Evolutionary conservation across 2,888 invertebrate species (phyloP).

Genomic region (Melipona beecheii): DNA sequence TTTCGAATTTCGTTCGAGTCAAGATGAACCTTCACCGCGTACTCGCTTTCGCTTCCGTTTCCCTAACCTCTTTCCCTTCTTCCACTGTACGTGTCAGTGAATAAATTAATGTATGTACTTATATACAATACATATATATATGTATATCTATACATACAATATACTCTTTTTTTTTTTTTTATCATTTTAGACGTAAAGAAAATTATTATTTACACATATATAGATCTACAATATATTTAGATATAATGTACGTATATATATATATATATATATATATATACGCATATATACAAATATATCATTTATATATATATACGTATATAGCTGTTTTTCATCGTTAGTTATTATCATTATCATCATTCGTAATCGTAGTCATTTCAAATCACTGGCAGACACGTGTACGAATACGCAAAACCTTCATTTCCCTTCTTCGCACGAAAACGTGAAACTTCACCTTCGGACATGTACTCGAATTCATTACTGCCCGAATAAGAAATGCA

Average conservation of each 20-base stretch:
- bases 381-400: slow-evolving; percentile 82
- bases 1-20: background rate
- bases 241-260: slow-evolving; percentile 55
- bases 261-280: slow-evolving; percentile 44
- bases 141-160: slow-evolving; percentile 47
- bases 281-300: slow-evolving; percentile 1
- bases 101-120: slow-evolving; percentile 27
- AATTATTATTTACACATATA: slow-evolving; percentile 68
- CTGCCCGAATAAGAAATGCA: slow-evolving; percentile 73
- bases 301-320: slow-evolving; percentile 38
- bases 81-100: slow-evolving; percentile 51
- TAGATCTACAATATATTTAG: slow-evolving; percentile 53
- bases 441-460: background rate
- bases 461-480: slow-evolving; percentile 48
- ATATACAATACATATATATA: slow-evolving; percentile 29
- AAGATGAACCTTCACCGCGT: background rate
- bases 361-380: slow-evolving; percentile 57
- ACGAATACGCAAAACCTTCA: slow-evolving; percentile 40
- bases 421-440: background rate
- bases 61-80: background rate
- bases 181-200: slow-evolving; percentile 59
- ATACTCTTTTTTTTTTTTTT: slow-evolving; percentile 23
- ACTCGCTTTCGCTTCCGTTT: slow-evolving; percentile 2
- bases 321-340: slow-evolving; percentile 33
- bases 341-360: slow-evolving; percentile 16